Base-by-base conservation (phyloP, 2,888 invertebrate genomes). In the Conchocele bisecta region DNA sequence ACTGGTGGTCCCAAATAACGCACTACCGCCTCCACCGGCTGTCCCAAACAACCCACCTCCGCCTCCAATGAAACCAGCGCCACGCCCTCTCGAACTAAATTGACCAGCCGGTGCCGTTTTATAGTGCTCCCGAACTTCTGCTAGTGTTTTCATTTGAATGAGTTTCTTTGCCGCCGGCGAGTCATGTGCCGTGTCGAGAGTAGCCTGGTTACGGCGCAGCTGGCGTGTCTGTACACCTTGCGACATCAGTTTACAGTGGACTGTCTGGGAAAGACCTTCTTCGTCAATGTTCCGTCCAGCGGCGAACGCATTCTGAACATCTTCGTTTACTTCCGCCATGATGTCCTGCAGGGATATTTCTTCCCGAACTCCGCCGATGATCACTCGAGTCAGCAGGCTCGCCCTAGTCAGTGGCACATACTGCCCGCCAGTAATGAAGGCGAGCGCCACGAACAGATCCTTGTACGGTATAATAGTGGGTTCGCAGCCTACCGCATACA, bases 341-440 rank as follows among this genome's bases (percentile, higher is more conserved):
- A 82, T 74, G 42, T 78, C 65, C 48, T 86, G 79, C 37, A 88
- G 71, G 0, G 86, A 84, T 13, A 88, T 67, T 64, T 87, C 86
- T 61, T 88, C 88, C 50, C 83, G 82, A 0, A 83, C 88, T 1
- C 86, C 83, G 7, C 85, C 86, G 13, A 86, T 80, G 28, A 88
- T 87, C 4, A 87, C 83, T 44, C 84, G 72, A 3, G 78, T 75
- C 1, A 88, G 69, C 1, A 80, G 37, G 24, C 78, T 64, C 3
- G 87, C 85, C 22, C 68, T 75, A 1, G 63, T 24, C 50, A 87
- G 59, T 1, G 87, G 88, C 7, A 88, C 82, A 65, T 87, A 88
- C 63, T 86, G 86, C 1, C 88, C 88, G 3, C 86, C 85, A 11
- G 88, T 87, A 9, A 82, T 51, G 51, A 81, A 83, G 2, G 86